Evolutionary conservation across 2,888 invertebrate species (phyloP), one percentile per base, ranked within the genome.

Genomic region (Isotomurus palustris): DNA sequence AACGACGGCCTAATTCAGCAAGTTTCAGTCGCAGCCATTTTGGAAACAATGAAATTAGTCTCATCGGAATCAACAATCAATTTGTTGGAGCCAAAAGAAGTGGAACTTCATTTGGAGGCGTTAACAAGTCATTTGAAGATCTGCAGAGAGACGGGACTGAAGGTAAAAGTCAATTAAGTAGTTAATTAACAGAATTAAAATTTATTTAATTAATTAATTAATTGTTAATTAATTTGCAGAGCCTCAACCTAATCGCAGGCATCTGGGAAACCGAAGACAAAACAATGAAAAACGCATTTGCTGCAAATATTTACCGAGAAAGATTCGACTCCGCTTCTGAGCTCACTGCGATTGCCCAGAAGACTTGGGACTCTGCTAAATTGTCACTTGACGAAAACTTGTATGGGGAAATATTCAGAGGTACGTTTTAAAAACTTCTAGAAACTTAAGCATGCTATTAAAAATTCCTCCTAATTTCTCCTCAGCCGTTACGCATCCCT

Each of bases 71-170:
- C 8, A 10, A 22, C 43, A 3, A 22, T 43, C 21, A 24, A 43
- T 10, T 19, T 43, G 5, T 43, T 43, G 43, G 43, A 43, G 24
- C 22, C 21, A 43, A 43, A 43, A 3, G 94, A 94, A 77, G 83
- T 92, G 50, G 80, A 82, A 56, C 83, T 87, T 38, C 79, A 95
- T 68, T 78, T 91, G 47, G 81, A 81, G 14, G 89, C 87, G 0
- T 77, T 95, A 64, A 88, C 90, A 76, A 85, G 83, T 73, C 82
- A 85, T 8, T 77, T 81, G 21, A 74, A 81, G 71, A 80, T 83
- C 52, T 86, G 91, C 0, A 81, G 95, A 63, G 90, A 92, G 75
- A 87, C 89, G 0, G 84, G 87, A 0, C 76, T 93, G 27, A 71
- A 74, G 73, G 78, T 78, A 59, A 32, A n/a, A 17, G 14, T 27